Evolutionary conservation across 2,888 invertebrate species (phyloP), one percentile per base, ranked within the genome.

Genomic region (Ophioninae sp.): DNA sequence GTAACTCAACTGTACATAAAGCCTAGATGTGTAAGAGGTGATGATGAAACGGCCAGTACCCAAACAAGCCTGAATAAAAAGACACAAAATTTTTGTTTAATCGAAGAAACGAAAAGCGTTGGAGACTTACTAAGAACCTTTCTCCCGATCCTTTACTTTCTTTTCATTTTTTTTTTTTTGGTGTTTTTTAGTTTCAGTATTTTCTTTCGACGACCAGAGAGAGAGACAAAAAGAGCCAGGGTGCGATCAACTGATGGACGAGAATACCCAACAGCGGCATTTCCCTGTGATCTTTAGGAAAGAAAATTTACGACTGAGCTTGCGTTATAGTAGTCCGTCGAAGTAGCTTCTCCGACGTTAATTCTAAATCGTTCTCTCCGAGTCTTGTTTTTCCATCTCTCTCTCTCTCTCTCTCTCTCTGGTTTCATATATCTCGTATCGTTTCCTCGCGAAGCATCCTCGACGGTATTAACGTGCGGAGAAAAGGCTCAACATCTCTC

Each of bases 41-140:
- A 89, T 88, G 85, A 88, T 85, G 85, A 88, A 85, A 75, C 85
- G 88, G 90, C 89, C 89, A 90, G 88, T 91, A 90, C 87, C 87
- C 83, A 71, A 56, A 87, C 86, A 87, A 87, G 86, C 88, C 87
- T 87, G 86, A 87, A 84, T 85, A 90, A 90, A 51, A 51, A 51
- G 51, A 88, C 90, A 91, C 88, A 90, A 90, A 90, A 84, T 91
- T 90, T 90, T 90, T 91, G 89, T 90, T 91, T 88, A 89, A 89
- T 90, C 88, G 78, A 82, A 84, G 63, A 59, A 71, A 71, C 39
- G 30, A 37, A 59, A 59, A 80, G 44, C 23, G 20, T 20, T 51
- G 30, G n/a, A 39, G 76, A 68, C 23, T 65, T 77, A 8, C 37
- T 6, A 2, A 1, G 9, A 13, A 22, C 68, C 68, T 23, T 22